Evolutionary conservation across 2,888 invertebrate species (phyloP), one percentile per base, ranked within the genome.

Genomic region (Amblyjoppa fuscipennis): DNA sequence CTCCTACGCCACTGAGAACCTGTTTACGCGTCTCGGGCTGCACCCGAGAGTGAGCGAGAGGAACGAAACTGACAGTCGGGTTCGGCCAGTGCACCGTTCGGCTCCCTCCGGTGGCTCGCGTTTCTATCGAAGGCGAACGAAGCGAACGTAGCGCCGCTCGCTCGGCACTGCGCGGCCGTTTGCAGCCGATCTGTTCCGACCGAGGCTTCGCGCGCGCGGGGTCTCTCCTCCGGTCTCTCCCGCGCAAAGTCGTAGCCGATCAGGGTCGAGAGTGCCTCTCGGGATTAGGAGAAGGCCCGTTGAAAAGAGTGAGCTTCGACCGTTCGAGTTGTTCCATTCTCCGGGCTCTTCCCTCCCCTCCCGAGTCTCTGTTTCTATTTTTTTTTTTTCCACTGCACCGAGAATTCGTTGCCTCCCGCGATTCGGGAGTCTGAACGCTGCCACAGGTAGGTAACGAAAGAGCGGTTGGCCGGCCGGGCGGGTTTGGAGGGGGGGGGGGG

Each of bases 1-100:
- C 49, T 79, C 89, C 90, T 90, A 90, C 89, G 89, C 90, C 89
- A 87, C 87, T 89, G 89, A 91, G 88, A 91, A 90, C 90, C 90
- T 90, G 90, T 90, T 90, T 88, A 81, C 87, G 84, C 84, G 86
- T 79, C 84, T 86, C 84, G 81, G 87, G 84, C 81, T 87, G 86
- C 74, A 80, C 81, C 76, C 78, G 51, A 75, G 84, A 68, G 77
- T 11, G 59, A 83, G 81, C 66, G 86, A 78, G 77, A 61, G 69
- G n/a, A 34, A 64, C 31, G 75, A 76, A 66, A 51, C 76, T 45
- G 25, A 51, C 77, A 25, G 68, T 56, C 53, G 56, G 38, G 77
- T 49, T 66, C 59, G 75, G 81, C 59, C 83, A 80, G 78, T 80
- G 83, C 80, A 79, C 75, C 79, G 64, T 20, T 20, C 51, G 49